Evolutionary conservation across 2,113 vertebrate species (phyloP), one percentile per base, ranked within the genome.

Genomic region (Nematolebias whitei): DNA sequence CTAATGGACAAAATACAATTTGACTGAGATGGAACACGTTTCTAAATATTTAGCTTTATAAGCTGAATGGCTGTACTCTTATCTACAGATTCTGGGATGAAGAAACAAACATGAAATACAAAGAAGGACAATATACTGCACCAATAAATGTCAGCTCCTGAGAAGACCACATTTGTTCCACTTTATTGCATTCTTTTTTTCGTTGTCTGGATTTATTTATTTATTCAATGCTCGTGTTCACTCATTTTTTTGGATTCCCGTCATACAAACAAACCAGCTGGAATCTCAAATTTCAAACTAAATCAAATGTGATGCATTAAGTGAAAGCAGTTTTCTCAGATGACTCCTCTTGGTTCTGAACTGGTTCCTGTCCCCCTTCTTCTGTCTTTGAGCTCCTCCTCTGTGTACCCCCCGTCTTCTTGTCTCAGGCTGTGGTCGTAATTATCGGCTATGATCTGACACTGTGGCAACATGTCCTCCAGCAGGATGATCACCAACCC

Each of bases 391-490:
- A 24, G 18, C 41, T 51, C 52, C 47, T 48, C 56, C 32, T 67
- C 13, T 0, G 4, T 10, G 15, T 3, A 32, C 32, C 53, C 69
- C 57, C 8, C 52, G 10, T 0, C 32, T 4, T 43, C 58, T 13
- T 61, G 20, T 13, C 1, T 77, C 35, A 91, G 48, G 58, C 74
- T 85, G 68, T 68, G 70, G 5, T 85, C 32, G 19, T 92, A 94
- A 8, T 92, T 85, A 1, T 69, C 68, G 13, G 94, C 94, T 1
- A 75, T 77, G 56, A 97, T 82, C 20, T 90, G 60, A 19, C 96
- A 97, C n/a, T 71, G 68, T 2, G 94, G 94, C 51, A 97, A 80
- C 92, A 94, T 94, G 73, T 97, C 96, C 68, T 97, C 95, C 78
- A 96, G 54, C 45, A 96, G 81, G 69, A 97, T 96, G 51, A 63